Conservation (phyloP, 2,113 vertebrate genomes). For the Columba livia region DNA sequence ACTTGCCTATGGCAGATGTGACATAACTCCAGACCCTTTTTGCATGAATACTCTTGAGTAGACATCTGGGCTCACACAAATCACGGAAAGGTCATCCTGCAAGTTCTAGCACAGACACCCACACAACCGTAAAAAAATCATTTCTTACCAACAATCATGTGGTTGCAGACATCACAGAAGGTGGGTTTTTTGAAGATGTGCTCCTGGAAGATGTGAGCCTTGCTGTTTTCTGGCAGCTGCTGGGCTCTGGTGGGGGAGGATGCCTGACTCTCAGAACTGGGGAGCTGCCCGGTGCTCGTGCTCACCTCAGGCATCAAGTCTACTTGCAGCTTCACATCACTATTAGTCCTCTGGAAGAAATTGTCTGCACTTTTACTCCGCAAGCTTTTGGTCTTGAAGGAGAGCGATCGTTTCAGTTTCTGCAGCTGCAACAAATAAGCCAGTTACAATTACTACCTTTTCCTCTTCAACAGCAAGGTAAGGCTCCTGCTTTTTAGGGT, state of each 20-base stretch:
- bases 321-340: conserved; percentile 82
- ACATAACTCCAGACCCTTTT: not conserved
- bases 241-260: conserved; percentile 83
- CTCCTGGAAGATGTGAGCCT: conserved; percentile 92
- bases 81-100: not conserved
- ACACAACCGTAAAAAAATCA: not conserved
- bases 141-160: conserved; percentile 98
- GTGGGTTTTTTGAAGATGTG: conserved; percentile 98
- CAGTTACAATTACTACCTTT: conserved; percentile 8
- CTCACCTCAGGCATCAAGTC: conserved; percentile 85
- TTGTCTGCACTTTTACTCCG: conserved; percentile 98
- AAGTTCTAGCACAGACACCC: accelerated
- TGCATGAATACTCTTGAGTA: not conserved
- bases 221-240: conserved; percentile 79
- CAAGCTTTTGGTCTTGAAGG: conserved; percentile 97
- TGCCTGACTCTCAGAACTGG: conserved; percentile 75
- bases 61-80: not conserved
- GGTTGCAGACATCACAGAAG: conserved; percentile 98
- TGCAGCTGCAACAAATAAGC: conserved; percentile 85
- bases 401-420: conserved; percentile 94
- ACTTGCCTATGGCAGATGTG: not conserved
- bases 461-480: not conserved
- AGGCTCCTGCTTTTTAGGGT: not conserved
- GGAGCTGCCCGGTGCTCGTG: conserved; percentile 84
- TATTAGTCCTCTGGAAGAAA: conserved; percentile 89